Evolutionary conservation across 1,140 invertebrate genomes (phyloP).

Genomic region (Stenopsyche tienmushanensis): DNA sequence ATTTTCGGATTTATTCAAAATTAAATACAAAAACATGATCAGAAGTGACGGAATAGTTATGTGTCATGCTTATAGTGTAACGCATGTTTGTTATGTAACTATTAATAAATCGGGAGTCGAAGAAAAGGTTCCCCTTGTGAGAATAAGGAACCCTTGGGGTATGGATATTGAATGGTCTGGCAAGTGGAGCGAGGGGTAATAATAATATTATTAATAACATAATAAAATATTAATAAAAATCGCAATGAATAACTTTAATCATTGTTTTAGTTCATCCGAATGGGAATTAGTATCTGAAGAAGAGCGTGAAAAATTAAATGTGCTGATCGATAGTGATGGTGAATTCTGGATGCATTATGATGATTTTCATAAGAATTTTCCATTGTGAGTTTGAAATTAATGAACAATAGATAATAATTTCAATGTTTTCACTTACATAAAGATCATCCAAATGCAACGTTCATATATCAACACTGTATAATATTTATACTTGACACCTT

Average conservation of each 20-base stretch:
- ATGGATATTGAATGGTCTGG: slow-evolving; percentile 94
- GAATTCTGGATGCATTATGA: too few relatives aligned
- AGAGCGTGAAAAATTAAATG: neutral
- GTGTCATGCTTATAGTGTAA: neutral
- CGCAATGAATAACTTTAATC: too few relatives aligned
- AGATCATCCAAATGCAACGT: too few relatives aligned
- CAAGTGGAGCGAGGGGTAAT: slow-evolving; percentile 90
- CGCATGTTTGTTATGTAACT: neutral
- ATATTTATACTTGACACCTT: too few relatives aligned
- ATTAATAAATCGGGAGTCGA: too few relatives aligned
- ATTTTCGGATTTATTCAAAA: too few relatives aligned
- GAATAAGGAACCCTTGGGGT: slow-evolving; percentile 88
- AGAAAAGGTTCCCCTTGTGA: neutral
- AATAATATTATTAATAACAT: too few relatives aligned
- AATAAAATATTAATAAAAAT: too few relatives aligned
- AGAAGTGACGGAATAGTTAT: neutral
- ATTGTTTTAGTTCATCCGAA: slow-evolving; percentile 57
- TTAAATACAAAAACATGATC: too few relatives aligned
- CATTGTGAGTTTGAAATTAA: neutral
- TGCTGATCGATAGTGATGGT: neutral
- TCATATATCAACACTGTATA: too few relatives aligned
- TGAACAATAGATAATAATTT: neutral
- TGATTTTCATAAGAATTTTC: too few relatives aligned
- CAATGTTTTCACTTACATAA: too few relatives aligned
- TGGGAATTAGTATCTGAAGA: neutral